Evolutionary conservation across 2,797 vertebrate species (phyloP).

Genomic region (Platalea minor): DNA sequence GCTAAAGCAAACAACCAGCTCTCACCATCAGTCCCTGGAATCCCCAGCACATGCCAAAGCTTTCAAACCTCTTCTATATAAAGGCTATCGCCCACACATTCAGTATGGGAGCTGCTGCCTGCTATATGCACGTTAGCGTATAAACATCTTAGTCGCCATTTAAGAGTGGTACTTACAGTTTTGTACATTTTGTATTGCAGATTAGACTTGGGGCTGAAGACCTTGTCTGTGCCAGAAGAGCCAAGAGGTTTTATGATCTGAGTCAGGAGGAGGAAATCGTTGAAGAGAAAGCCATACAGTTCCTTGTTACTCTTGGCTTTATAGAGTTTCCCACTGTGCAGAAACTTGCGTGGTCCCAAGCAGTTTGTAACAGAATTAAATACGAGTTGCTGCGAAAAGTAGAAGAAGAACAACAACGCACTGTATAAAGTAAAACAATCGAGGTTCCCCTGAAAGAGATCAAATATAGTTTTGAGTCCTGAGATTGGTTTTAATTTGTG

Average conservation of each 20-base stretch:
- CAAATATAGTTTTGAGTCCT: conserved; percentile 54
- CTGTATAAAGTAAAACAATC: conserved; percentile 64
- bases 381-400: conserved; percentile 89
- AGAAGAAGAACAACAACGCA: conserved; percentile 66
- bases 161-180: conserved; percentile 80
- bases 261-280: conserved; percentile 97
- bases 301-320: conserved; percentile 99
- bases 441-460: conserved; percentile 65
- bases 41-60: neutral
- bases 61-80: neutral
- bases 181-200: conserved; percentile 99
- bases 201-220: conserved; percentile 96
- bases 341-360: conserved; percentile 96
- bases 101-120: neutral
- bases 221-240: conserved; percentile 90
- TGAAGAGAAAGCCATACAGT: conserved; percentile 97
- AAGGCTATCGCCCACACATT: neutral
- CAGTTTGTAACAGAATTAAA: conserved; percentile 99
- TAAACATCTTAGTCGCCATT: neutral
- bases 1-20: neutral
- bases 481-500: neutral
- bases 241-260: conserved; percentile 94
- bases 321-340: conserved; percentile 97
- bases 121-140: rapidly evolving
- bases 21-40: neutral